phyloP scores from a whole-genome alignment of 2,888 invertebrate species.

The Nipponacmea schrenckii region DNA sequence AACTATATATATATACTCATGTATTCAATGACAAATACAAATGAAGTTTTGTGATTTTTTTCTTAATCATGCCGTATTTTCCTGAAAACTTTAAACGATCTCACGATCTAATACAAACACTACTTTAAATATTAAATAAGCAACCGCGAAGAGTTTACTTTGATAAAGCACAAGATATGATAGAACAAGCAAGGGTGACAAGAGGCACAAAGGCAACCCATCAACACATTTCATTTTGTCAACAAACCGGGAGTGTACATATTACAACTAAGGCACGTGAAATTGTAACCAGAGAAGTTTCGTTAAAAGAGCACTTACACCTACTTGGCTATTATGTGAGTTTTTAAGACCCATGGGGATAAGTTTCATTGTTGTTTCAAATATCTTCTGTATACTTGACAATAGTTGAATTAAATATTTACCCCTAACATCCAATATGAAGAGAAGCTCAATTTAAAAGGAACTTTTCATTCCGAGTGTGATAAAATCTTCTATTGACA shows the following conservation, averaged over 20 bases:
- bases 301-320: background rate
- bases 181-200: constrained; percentile 1
- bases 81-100: background rate
- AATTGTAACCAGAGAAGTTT: background rate
- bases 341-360: background rate
- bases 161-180: background rate
- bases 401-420: background rate
- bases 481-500: too few relatives aligned
- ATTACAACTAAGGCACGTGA: background rate
- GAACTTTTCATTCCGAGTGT: too few relatives aligned
- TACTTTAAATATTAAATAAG: background rate
- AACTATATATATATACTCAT: background rate
- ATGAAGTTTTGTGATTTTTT: background rate
- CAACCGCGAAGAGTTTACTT: background rate
- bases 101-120: background rate
- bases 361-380: background rate
- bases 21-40: background rate
- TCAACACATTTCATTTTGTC: constrained; percentile 6
- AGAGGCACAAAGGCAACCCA: background rate
- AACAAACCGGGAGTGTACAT: background rate
- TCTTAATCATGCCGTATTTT: background rate
- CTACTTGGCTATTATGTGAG: background rate
- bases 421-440: too few relatives aligned
- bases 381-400: background rate
- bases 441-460: too few relatives aligned